A percentile compares a stretch with the other conserved stretches of the same genome.
These are phyloP conservation scores for Harpegnathos saltator DNA, from an alignment of 1,140 invertebrate genomes.

Conservation along the genomic window DNA sequence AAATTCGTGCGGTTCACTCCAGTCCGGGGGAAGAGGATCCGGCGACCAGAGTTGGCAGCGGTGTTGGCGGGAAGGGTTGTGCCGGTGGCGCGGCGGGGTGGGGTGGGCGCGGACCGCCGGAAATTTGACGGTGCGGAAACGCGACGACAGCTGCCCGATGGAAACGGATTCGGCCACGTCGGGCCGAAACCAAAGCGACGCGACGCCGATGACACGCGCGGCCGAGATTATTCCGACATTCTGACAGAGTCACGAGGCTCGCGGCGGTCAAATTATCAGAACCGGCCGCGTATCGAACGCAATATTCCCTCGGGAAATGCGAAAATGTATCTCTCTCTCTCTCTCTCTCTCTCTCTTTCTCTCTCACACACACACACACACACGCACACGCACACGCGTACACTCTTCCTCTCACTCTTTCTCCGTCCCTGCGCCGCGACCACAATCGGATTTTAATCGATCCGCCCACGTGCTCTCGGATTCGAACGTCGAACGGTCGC, in stretches of 20 bases:
- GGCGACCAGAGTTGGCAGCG: too few species aligned
- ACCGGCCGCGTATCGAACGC: constrained; percentile 1
- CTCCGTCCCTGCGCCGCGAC: not conserved
- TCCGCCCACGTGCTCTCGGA: not conserved
- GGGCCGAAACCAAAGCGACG: constrained; percentile 45
- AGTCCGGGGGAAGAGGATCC: not conserved
- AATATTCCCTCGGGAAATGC: constrained; percentile 29
- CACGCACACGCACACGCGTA: too few species aligned
- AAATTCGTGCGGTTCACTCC: not conserved
- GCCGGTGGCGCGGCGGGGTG: not conserved
- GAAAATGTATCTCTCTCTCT: not conserved
- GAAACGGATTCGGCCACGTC: constrained; percentile 50
- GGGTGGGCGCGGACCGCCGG: constrained; percentile 17
- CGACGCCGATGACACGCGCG: constrained; percentile 43
- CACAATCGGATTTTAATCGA: constrained; percentile 34
- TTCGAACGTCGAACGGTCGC: not conserved
- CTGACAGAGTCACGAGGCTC: constrained; percentile 40
- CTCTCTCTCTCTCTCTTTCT: not conserved
- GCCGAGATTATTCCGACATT: constrained; percentile 55
- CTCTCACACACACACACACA: too few species aligned
- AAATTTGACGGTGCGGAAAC: constrained; percentile 54
- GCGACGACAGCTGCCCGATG: constrained; percentile 55
- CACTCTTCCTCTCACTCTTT: not conserved
- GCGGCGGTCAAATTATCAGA: constrained; percentile 33
- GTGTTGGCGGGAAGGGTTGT: not conserved